A percentile compares a stretch with the other conserved stretches of the same genome.
phyloP scores from a whole-genome alignment of 2,888 invertebrate genomes.

The Drosophila recens region DNA sequence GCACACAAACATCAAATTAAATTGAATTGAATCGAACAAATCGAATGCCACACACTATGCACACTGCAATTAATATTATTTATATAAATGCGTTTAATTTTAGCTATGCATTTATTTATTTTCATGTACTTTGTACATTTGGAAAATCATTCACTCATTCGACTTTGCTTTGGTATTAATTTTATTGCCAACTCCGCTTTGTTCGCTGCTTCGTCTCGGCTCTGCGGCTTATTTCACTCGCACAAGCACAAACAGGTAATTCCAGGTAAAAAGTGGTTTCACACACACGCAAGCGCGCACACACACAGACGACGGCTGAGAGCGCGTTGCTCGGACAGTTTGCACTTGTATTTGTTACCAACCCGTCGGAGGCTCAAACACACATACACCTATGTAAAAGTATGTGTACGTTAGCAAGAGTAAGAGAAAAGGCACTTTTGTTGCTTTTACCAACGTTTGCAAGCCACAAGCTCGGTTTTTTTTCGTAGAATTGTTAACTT shows the following conservation, averaged over 20 bases:
- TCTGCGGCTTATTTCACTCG: conserved; percentile 56
- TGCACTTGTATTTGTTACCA: conserved; percentile 67
- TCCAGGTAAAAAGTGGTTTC: conserved; percentile 83
- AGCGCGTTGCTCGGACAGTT: conserved; percentile 34
- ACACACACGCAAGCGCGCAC: conserved; percentile 59
- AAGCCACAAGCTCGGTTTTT: conserved; percentile 28
- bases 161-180: conserved; percentile 41
- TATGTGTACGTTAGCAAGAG: conserved; percentile 16
- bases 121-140: conserved; percentile 20
- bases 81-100: conserved; percentile 19
- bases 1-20: conserved; percentile 23
- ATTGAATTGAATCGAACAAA: conserved; percentile 25
- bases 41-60: conserved; percentile 20
- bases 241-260: conserved; percentile 81
- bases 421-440: conserved; percentile 47
- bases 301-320: conserved; percentile 35
- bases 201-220: conserved; percentile 44
- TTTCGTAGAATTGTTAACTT: conserved; percentile 34
- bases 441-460: conserved; percentile 50
- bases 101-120: conserved; percentile 8
- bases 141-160: conserved; percentile 39
- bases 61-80: conserved; percentile 37
- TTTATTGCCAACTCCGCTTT: conserved; percentile 48
- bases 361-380: conserved; percentile 24
- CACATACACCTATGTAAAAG: background rate